Evolutionary conservation across 2,797 vertebrate genomes (phyloP).

Genomic region (Fundulus diaphanus): DNA sequence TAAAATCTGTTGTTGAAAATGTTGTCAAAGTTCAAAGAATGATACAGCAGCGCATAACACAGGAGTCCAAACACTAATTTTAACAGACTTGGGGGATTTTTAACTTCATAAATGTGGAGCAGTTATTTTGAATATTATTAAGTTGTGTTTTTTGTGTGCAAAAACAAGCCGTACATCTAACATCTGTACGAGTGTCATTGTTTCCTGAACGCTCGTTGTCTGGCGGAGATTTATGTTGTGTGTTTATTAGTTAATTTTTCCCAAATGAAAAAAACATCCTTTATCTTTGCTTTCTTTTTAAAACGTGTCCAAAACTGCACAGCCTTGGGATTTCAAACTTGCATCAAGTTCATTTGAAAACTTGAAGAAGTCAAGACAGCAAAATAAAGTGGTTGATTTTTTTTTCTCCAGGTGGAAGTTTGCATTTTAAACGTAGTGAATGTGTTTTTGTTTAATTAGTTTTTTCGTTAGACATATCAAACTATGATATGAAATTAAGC

Average conservation of each 20-base stretch:
- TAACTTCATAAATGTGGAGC: background rate
- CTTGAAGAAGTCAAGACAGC: background rate
- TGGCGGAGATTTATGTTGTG: background rate
- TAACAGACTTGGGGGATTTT: background rate
- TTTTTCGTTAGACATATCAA: conserved; percentile 31
- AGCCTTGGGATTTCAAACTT: background rate
- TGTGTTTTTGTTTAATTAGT: conserved; percentile 44
- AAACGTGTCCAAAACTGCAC: background rate
- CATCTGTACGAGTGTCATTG: too few species aligned
- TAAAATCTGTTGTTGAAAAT: too few species aligned
- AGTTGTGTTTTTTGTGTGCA: background rate
- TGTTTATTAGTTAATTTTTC: background rate
- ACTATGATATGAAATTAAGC: conserved; percentile 14
- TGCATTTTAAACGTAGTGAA: conserved; percentile 34
- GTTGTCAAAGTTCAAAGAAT: too few species aligned
- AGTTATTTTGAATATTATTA: background rate
- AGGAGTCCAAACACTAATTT: background rate
- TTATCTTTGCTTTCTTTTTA: background rate
- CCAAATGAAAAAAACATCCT: background rate
- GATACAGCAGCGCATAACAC: too few species aligned
- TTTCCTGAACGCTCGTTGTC: background rate
- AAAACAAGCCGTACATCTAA: background rate
- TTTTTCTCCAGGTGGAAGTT: conserved; percentile 13
- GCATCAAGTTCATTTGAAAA: background rate
- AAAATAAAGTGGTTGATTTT: background rate